Evolutionary conservation across 2,888 invertebrate species (phyloP), one percentile per base, ranked within the genome.

Genomic region (Opisthograptis luteolata): DNA sequence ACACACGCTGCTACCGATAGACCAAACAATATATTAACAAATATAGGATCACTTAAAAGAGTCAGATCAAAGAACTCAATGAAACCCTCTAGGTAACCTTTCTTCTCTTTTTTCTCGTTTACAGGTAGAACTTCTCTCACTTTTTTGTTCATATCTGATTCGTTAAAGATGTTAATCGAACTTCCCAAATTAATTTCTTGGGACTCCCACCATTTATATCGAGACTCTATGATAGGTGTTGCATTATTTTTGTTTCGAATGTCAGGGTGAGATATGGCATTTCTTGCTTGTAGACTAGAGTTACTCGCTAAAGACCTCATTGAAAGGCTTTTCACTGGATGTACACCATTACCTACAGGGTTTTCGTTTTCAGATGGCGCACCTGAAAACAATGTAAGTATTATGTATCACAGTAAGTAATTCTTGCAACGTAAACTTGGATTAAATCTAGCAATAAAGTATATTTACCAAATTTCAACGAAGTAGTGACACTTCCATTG

Each of bases 1-100:
- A 94, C 94, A 64, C 94, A 93, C 4, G 94, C 89, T 0, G 94
- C 94, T 22, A 94, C 73, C 0, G 94, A 93, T 73, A 95, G 81
- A 9, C 95, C 95, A 32, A 94, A 48, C 84, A 94, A 91, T 55
- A 95, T 93, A 63, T 93, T 94, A 0, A 94, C 91, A 68, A 94
- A 95, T 60, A 93, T 86, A 14, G 93, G 93, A 78, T 95, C 95
- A 54, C 82, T 91, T n/a, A 95, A 74, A 30, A 95, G 81, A 28
- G 92, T 92, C 40, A 95, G 78, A 76, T 94, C 95, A 66, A 94
- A 94, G 53, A 93, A 91, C 10, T 87, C 76, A 0, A 92, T 82
- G 10, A 93, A 66, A 43, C 75, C 81, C 5, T 70, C 50, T 22
- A 78, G 41, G 53, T 73, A 67, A 25, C 69, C 66, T 54, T 73